Base-by-base conservation (phyloP, 2,797 vertebrate genomes). In the Schizopygopsis malacanthus region DNA sequence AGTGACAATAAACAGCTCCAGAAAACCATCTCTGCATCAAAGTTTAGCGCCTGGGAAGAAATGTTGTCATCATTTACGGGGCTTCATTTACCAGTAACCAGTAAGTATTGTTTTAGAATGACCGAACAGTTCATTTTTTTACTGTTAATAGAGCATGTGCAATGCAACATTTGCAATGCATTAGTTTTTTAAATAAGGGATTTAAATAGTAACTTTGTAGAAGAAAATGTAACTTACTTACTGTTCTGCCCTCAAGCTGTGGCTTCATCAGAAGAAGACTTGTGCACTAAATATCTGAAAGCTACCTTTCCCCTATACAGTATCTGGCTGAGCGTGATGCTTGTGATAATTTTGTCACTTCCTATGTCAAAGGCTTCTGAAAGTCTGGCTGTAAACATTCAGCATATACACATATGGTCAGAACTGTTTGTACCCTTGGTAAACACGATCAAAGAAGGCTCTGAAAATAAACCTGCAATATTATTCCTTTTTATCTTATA, bases 11-110 rank as follows among this genome's bases (percentile, higher is more conserved):
- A 71, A 59, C 50, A 59, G 15, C 50, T 5, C 70, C 22, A 56
- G 50, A 59, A 82, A 72, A 72, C 8, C 81, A 82, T 82, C 65
- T 43, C 33, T 59, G 20, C 45, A 25, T 70, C 65, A 54, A 39
- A 70, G 20, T 39, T 71, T 12, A 59, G 52, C 9, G 2, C 20
- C 81, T 72, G n/a, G 33, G 11, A 54, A 81, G 54, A 47, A 10
- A 79, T 25, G 4, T 65, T 15, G 2, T 67, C 76, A n/a, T 43
- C 4, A 28, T 67, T 65, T 28, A 80, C 10, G 45, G 4, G 0
- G 3, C 15, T 41, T 39, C 22, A 15, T 39, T 15, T 15, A 41
- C 20, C 33, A 22, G 33, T 37, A 22, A 56, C 3, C 28, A 56
- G 12, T 7, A 16, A 28, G n/a, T 47, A 28, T 37, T 12, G 47